phyloP scores from a whole-genome alignment of 2,888 invertebrate genomes.

The Iphiclides podalirius region DNA sequence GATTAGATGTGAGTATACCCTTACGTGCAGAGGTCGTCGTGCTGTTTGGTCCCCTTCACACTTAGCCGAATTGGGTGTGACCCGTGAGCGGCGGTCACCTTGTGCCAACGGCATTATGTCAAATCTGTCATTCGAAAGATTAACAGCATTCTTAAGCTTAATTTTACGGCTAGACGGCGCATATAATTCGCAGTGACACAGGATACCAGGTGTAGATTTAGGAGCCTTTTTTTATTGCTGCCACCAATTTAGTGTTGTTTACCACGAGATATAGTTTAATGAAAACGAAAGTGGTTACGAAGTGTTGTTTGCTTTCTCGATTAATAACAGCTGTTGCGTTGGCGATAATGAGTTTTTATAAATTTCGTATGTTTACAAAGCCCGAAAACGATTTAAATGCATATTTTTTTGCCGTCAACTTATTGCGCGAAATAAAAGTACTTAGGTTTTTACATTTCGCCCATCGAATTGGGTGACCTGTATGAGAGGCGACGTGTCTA shows the following conservation, averaged over 20 bases:
- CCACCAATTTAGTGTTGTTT: slow-evolving; percentile 4
- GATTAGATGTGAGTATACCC: slow-evolving; percentile 8
- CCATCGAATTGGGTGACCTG: too few species aligned
- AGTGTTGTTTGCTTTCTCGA: too few species aligned
- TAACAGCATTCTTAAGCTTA: slow-evolving; percentile 21
- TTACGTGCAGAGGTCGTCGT: slow-evolving; percentile 36
- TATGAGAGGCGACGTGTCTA: too few species aligned
- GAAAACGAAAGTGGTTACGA: slow-evolving; percentile 10
- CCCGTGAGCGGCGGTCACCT: slow-evolving; percentile 38
- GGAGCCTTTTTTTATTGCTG: slow-evolving; percentile 4
- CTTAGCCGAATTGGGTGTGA: slow-evolving; percentile 28
- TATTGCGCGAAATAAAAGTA: too few species aligned
- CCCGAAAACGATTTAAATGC: too few species aligned
- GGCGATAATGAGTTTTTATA: too few species aligned
- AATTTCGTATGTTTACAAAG: too few species aligned
- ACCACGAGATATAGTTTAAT: neutral
- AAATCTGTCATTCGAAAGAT: slow-evolving; percentile 23
- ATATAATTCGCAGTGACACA: slow-evolving; percentile 11
- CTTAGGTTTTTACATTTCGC: too few species aligned
- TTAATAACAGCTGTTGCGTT: too few species aligned
- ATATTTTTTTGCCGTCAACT: too few species aligned
- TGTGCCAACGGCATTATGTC: slow-evolving; percentile 21
- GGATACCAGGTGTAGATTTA: slow-evolving; percentile 16
- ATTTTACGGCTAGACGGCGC: slow-evolving; percentile 15
- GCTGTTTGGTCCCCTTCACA: slow-evolving; percentile 44